phyloP scores from a whole-genome alignment of 2,113 vertebrate species.

The Cynopterus brachyotis region DNA sequence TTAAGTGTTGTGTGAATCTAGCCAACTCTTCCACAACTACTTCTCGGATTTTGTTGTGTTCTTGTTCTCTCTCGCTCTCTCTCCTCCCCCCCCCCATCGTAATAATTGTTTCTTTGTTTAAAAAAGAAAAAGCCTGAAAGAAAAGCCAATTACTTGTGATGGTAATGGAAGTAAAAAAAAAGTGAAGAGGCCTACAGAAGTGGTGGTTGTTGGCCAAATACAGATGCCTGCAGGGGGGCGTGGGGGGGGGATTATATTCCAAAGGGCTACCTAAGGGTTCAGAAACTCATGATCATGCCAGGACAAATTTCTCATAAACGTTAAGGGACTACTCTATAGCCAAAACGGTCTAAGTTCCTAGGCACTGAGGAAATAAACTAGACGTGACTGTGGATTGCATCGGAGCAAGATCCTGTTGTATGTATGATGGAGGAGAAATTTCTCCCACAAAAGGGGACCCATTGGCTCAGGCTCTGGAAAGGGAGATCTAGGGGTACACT shows the following conservation, averaged over 20 bases:
- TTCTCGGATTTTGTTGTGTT: not conserved
- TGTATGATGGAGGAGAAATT: not conserved
- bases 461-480: not conserved
- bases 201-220: not conserved
- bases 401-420: not conserved
- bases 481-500: not conserved
- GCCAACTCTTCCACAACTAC: not conserved
- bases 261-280: not conserved
- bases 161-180: not conserved
- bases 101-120: constrained; percentile 10
- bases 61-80: not conserved
- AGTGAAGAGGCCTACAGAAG: not conserved
- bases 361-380: not conserved
- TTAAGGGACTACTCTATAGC: not conserved
- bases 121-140: constrained; percentile 22
- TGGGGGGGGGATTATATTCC: not conserved
- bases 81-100: too few species aligned
- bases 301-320: not conserved
- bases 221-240: not conserved
- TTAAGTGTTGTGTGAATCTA: not conserved
- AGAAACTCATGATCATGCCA: not conserved
- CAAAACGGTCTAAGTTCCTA: not conserved
- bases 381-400: not conserved
- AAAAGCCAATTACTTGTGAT: not conserved
- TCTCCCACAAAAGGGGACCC: not conserved